Conservation (phyloP, 2,797 vertebrate genomes). For the Xenentodon cancila region DNA sequence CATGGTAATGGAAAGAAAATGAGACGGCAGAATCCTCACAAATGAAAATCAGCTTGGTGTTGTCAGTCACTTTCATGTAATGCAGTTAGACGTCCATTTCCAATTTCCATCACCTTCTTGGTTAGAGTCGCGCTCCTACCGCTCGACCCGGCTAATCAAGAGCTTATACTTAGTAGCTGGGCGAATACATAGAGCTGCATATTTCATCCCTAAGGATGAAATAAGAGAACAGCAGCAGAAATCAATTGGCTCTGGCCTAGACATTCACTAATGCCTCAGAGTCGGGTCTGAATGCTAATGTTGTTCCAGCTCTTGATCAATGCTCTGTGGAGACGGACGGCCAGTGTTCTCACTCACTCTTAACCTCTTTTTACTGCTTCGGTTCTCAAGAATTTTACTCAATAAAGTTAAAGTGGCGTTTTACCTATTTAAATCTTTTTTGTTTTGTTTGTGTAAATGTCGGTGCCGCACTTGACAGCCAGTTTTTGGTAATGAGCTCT, state of each 20-base stretch:
- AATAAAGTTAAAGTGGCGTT: conserved; percentile 1
- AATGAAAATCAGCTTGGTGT: conserved; percentile 51
- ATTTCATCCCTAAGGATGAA: conserved; percentile 45
- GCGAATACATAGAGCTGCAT: conserved; percentile 30
- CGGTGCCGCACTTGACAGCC: no score
- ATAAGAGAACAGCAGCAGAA: conserved; percentile 46
- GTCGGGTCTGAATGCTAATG: conserved; percentile 62
- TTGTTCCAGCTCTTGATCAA: conserved; percentile 42
- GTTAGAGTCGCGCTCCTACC: conserved; percentile 12
- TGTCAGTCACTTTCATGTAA: conserved; percentile 56
- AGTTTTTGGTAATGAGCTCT: no score
- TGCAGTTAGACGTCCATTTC: conserved; percentile 29
- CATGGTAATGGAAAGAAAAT: conserved; percentile 37
- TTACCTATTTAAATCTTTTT: neutral
- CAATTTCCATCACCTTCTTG: conserved; percentile 44
- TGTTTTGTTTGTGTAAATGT: neutral
- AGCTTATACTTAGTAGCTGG: conserved; percentile 19
- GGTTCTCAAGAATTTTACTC: conserved; percentile 2
- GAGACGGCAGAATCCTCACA: conserved; percentile 24
- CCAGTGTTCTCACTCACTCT: conserved; percentile 2
- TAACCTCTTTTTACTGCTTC: conserved; percentile 2
- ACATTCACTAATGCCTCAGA: conserved; percentile 38
- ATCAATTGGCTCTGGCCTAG: conserved; percentile 53
- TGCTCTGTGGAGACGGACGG: conserved; percentile 35
- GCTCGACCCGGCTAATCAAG: conserved; percentile 41